These are phyloP conservation scores for Lepilemur ruficaudatus DNA, from an alignment of 2,797 vertebrate genomes.

Conservation along the genomic window DNA sequence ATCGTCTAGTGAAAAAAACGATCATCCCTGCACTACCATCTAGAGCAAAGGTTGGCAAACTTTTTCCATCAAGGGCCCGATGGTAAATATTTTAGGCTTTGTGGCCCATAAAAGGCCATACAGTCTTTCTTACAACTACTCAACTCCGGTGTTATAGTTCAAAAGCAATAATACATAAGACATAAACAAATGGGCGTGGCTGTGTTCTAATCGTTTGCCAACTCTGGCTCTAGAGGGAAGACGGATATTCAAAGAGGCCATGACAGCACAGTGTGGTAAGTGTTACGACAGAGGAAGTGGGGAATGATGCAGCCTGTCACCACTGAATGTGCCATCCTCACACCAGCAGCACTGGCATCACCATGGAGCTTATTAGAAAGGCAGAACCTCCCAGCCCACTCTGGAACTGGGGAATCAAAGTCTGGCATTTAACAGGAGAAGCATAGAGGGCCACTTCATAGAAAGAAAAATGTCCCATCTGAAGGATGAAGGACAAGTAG, in stretches of 20 bases:
- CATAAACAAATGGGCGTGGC: not conserved
- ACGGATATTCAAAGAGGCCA: not conserved
- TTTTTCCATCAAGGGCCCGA: not conserved
- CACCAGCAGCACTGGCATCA: not conserved
- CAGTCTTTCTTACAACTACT: not conserved
- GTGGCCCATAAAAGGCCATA: not conserved
- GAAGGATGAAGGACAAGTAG: not conserved
- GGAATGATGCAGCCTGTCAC: not conserved
- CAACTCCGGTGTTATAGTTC: not conserved
- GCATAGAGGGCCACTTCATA: not conserved
- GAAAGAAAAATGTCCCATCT: not conserved
- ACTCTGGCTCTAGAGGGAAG: not conserved
- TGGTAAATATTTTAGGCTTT: not conserved
- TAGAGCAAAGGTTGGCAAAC: not conserved
- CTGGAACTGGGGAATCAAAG: not conserved
- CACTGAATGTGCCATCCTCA: not conserved
- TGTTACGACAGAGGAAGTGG: not conserved
- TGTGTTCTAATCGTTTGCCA: not conserved
- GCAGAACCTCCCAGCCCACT: not conserved
- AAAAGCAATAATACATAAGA: not conserved
- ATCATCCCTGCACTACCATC: not conserved
- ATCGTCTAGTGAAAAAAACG: not conserved
- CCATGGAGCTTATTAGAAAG: not conserved
- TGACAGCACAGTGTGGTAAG: not conserved
- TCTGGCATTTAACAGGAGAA: not conserved